Percentiles rank a stretch among this genome's conserved stretches.
These are phyloP conservation scores for Centroberyx gerrardi DNA, from an alignment of 2,797 vertebrate genomes.

Conservation along the genomic window DNA sequence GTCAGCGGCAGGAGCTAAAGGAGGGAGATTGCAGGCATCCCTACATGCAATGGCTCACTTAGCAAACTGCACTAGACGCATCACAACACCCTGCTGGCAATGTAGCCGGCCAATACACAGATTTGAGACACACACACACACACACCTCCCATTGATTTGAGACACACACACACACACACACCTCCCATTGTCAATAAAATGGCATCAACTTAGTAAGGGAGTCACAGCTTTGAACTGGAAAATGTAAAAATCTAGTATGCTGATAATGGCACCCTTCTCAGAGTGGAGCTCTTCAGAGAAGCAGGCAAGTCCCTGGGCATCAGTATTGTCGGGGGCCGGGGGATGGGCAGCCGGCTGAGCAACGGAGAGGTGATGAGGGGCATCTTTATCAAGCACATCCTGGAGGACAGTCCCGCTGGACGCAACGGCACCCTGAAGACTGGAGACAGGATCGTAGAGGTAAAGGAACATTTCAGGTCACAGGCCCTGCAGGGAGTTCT, in stretches of 20 bases:
- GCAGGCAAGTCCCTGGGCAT: constrained; percentile 96
- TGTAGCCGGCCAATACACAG: too few species aligned
- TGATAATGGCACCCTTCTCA: constrained; percentile 66
- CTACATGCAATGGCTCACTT: too few species aligned
- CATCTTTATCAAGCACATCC: constrained; percentile 98
- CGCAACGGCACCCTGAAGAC: constrained; percentile 95
- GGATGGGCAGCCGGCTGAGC: constrained; percentile 97
- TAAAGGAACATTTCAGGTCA: constrained; percentile 61
- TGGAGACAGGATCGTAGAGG: constrained; percentile 97
- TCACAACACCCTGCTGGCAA: too few species aligned
- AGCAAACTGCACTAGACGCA: too few species aligned
- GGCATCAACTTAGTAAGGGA: constrained; percentile 5
- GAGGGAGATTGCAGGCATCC: too few species aligned
- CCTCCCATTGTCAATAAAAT: not conserved
- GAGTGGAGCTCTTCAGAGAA: constrained; percentile 95
- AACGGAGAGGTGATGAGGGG: constrained; percentile 98
- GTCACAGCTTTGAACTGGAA: constrained; percentile 30
- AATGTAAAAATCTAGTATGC: constrained; percentile 7
- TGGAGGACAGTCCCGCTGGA: constrained; percentile 97
- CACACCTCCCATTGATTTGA: too few species aligned
- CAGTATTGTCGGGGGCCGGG: constrained; percentile 97
- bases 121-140: too few species aligned
- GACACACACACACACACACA: too few species aligned
- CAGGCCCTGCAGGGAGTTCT: not conserved
- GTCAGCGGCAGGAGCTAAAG: too few species aligned